Evolutionary conservation across 2,797 vertebrate species (phyloP), one percentile per base, ranked within the genome.

Genomic region (Sebastes nivosus): DNA sequence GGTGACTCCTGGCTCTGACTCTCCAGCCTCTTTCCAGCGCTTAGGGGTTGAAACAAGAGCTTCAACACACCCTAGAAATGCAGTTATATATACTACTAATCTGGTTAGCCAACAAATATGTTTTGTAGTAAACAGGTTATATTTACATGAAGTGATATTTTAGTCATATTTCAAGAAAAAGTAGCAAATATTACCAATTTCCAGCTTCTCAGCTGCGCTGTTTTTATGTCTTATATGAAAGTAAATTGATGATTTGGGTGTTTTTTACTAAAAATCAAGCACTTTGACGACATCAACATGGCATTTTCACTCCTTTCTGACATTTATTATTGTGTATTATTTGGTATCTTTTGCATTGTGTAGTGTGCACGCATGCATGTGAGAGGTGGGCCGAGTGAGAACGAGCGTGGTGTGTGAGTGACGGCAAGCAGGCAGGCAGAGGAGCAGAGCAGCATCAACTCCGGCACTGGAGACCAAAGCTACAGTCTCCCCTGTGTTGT

Each of bases 1-100:
- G 74, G 71, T 85, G 85, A 76, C 74, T 82, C 63, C 71, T 75
- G 61, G 57, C 60, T 82, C 74, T 65, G 72, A 85, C 72, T 83
- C 71, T 72, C 6, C 32, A 63, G 29, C 25, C 61, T 42, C n/a
- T 24, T 27, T 22, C 57, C 57, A 60, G 42, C 36, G 29, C 67
- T 57, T 14, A 10, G 67, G 22, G n/a, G 22, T 50, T 30, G 18
- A 60, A 60, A 54, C 16, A 42, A 55, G 22, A 60, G 18, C 42
- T 50, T 46, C 42, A 46, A 46, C 42, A 46, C 14, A 42, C 38
- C 42, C 42, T 46, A 18, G 16, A 18, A 46, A 46, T 46, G 42
- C 42, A 46, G 42, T 46, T 7, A 46, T 22, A 29, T 4, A 38
- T 4, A 5, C 57, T 4, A 4, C 54, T 50, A 4, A 32, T 50